A percentile compares a stretch with the other conserved stretches of the same genome.
Evolutionary conservation across 53 echinoderm and acorn worm genomes (phyloP).

Genomic region (Luidia sarsii): DNA sequence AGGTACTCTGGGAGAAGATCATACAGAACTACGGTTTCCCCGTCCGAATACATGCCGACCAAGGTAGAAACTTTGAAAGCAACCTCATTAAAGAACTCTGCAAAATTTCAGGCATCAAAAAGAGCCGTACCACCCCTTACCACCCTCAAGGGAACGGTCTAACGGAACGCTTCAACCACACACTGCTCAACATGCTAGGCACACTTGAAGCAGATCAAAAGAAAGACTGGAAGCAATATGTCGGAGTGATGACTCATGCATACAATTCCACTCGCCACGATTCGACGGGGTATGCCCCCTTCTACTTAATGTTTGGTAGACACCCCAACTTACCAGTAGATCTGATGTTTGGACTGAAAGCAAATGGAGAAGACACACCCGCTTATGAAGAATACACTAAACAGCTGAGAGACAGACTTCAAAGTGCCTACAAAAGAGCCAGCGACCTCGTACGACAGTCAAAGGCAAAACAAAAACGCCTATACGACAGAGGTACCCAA

Average conservation of each 20-base stretch:
- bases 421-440: no score
- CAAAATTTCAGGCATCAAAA: slow-evolving; percentile 35
- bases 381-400: not conserved
- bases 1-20: no score
- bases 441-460: not conserved
- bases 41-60: slow-evolving; percentile 62
- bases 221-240: slow-evolving; percentile 60
- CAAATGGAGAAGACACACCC: not conserved
- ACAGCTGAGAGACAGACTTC: not conserved
- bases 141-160: no score
- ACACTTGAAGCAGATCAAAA: slow-evolving; percentile 54
- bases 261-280: slow-evolving; percentile 44
- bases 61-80: slow-evolving; percentile 60
- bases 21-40: no score
- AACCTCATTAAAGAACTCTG: slow-evolving; percentile 27
- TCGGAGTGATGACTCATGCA: slow-evolving; percentile 40
- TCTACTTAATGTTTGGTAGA: slow-evolving; percentile 48
- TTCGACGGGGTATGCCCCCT: slow-evolving; percentile 47
- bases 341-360: not conserved
- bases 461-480: not conserved
- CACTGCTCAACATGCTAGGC: slow-evolving; percentile 50
- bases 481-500: slow-evolving; percentile 5
- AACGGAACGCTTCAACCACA: no score
- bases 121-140: no score
- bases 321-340: slow-evolving; percentile 30